Base-by-base conservation (phyloP, 2,113 vertebrate genomes). In the Eonycteris spelaea region DNA sequence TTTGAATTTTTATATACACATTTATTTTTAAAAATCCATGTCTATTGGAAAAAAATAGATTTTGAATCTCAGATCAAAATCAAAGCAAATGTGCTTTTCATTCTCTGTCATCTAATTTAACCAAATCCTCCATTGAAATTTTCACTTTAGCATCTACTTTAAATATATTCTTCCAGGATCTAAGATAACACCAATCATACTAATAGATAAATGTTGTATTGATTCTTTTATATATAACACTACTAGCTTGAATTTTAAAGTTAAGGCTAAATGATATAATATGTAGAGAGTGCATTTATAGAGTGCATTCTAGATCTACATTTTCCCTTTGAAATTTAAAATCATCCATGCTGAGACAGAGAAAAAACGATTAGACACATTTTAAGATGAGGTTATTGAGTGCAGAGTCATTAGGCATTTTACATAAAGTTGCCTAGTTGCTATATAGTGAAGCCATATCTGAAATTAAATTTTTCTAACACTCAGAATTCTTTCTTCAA, bases 271-370 rank as follows among this genome's bases (percentile, higher is more conserved):
- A 14, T 83, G 53, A 74, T 8, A 53, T 30, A 59, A 30, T 15
- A 8, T 80, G 5, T 4, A 55, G 19, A 16, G 6, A 55, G 74
- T 21, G 0, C 5, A 51, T 43, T 86, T 38, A 48, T 5, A 43
- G 5, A 43, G 48, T 59, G 7, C 55, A 21, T 24, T 93, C 38
- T 59, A 33, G 8, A 71, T 71, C 10, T 7, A 19, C 0, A 15
- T 65, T 94, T 86, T 96, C 15, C 55, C 6, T 71, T 59, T 83
- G 22, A 96, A 86, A 35, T 85, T 78, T 80, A 71, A 94, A 89
- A 40, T 80, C n/a, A 40, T 3, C 1, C 21, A 75, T 48, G 5
- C 38, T 35, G 21, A 94, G 18, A 84, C 2, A 51, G 22, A 79
- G 10, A 6, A 75, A 45, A 84, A 70, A 45, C 11, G 57, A 26